These are phyloP conservation scores for Drosophila phalerata DNA, from an alignment of 2,888 invertebrate genomes.

Conservation along the genomic window DNA sequence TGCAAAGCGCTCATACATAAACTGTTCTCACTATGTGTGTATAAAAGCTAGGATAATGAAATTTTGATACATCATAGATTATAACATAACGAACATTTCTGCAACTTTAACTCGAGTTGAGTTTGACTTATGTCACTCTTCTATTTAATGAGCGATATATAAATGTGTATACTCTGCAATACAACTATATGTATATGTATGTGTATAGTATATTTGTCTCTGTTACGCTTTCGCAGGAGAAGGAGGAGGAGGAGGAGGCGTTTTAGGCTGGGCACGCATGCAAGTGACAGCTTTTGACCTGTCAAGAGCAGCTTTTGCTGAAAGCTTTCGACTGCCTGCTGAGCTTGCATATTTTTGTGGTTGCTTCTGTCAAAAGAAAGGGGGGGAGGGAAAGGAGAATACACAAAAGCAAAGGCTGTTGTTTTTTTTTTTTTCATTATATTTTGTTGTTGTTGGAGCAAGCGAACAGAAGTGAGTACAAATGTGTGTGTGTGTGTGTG, in stretches of 20 bases:
- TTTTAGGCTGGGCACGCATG: constrained; percentile 62
- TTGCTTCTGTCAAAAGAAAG: neutral
- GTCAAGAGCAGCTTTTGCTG: constrained; percentile 44
- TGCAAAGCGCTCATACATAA: too few species aligned
- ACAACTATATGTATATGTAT: neutral
- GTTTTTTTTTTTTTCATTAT: constrained; percentile 11
- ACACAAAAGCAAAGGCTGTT: constrained; percentile 24
- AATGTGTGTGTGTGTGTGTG: too few species aligned
- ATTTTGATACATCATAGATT: too few species aligned
- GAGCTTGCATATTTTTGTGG: constrained; percentile 13
- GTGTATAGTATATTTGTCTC: constrained; percentile 33
- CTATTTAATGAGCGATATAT: too few species aligned
- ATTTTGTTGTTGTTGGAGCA: constrained; percentile 3
- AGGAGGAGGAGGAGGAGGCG: constrained; percentile 25
- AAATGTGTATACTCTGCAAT: constrained; percentile 1
- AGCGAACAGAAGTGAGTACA: too few species aligned
- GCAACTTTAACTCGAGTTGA: too few species aligned
- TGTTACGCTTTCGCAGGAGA: constrained; percentile 13
- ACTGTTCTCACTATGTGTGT: too few species aligned
- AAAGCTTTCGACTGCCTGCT: constrained; percentile 33
- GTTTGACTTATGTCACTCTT: too few species aligned
- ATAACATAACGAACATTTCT: too few species aligned
- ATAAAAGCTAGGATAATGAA: too few species aligned
- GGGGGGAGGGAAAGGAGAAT: constrained; percentile 3
- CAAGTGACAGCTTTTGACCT: constrained; percentile 54